Base-by-base conservation (phyloP, 2,888 invertebrate species). In the Reticulitermes lucifugus region DNA sequence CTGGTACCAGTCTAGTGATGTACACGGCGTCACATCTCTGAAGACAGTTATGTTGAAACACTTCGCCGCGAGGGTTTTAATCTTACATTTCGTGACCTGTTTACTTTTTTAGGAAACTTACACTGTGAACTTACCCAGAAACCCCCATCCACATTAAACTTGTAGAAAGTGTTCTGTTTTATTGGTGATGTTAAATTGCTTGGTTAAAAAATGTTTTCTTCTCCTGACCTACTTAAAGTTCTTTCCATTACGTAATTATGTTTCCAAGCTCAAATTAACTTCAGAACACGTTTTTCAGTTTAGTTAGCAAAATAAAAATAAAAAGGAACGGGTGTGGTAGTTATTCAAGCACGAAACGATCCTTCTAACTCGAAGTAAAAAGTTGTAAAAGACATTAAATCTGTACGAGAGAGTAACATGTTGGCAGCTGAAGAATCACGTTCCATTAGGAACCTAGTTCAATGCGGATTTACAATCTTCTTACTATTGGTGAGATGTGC, bases 231-330 rank as follows among this genome's bases (percentile, higher is more conserved):
- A 41, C 41, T 29, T 22, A 41, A 71, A 9, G 14, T 73, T 41
- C 41, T 73, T 73, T 73, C 41, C 73, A 73, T 73, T 73, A 73
- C 21, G 21, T 41, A 73, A 18, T 73, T 14, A 73, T 73, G 73
- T 73, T 14, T 73, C 41, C 41, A 73, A 41, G 73, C 41, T 41
- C 41, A 41, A 41, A 73, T 73, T 73, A 73, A 41, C 41, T 41
- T 73, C 41, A 41, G 73, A 73, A 41, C 73, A 73, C 73, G 41
- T 41, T 73, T 41, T 18, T 73, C 41, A 73, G 22, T 73, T 73
- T 41, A 14, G 6, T 35, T 73, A 41, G 35, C 35, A 21, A 73
- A 35, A 21, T 41, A 21, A 41, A 35, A 21, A 6, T 73, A 73
- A 41, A 73, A 12, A 73, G 73, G 12, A 73, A 41, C 14, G 73